Conservation (phyloP, 2,113 vertebrate genomes). For the Kryptolebias marmoratus region DNA sequence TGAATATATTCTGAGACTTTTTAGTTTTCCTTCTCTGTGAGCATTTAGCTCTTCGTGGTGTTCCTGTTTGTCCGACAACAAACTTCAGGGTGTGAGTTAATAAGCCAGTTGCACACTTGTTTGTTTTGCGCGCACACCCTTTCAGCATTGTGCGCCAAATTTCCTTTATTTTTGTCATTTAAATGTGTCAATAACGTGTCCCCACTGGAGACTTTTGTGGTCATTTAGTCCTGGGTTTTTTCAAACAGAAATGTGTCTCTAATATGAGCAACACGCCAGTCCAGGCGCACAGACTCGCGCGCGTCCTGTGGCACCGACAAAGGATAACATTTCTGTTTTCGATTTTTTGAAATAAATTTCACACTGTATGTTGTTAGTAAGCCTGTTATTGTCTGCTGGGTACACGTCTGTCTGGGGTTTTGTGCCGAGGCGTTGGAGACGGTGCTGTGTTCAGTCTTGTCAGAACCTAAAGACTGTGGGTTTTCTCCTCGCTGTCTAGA, state of each 20-base stretch:
- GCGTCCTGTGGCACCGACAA: background rate
- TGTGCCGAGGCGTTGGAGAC: constrained; percentile 46
- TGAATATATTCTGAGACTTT: constrained; percentile 15
- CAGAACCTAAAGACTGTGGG: constrained; percentile 36
- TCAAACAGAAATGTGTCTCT: background rate
- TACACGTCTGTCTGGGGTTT: constrained; percentile 64
- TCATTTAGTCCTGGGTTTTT: background rate
- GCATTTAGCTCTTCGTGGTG: constrained; percentile 1
- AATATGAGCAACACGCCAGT: constrained; percentile 2
- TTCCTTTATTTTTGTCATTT: background rate
- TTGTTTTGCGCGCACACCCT: constrained; percentile 4
- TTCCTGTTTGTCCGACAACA: constrained; percentile 10
- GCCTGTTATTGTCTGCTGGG: constrained; percentile 22
- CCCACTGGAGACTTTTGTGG: background rate
- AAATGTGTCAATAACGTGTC: background rate
- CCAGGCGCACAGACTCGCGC: constrained; percentile 33
- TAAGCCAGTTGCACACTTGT: background rate
- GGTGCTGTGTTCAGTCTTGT: constrained; percentile 37
- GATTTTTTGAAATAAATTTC: constrained; percentile 34
- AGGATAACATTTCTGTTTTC: background rate
- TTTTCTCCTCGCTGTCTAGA: constrained; percentile 71
- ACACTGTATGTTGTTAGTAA: background rate
- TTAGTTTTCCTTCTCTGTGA: constrained; percentile 1
- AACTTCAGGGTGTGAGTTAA: constrained; percentile 51
- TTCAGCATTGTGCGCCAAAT: constrained; percentile 18